phyloP scores from a whole-genome alignment of 2,113 vertebrate genomes.

The Piaya cayana region DNA sequence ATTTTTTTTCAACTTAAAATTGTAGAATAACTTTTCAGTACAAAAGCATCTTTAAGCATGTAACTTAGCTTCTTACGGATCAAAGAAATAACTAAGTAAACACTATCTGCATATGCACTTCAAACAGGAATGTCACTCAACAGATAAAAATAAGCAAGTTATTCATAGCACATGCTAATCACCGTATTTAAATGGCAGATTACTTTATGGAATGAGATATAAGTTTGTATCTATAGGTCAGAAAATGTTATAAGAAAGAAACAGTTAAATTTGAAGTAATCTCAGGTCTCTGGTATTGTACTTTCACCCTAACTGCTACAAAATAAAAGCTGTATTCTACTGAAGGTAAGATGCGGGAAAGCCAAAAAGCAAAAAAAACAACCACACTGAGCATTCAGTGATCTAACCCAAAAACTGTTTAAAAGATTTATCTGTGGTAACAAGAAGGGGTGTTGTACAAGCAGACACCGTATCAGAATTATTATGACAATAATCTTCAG shows the following conservation, averaged over 20 bases:
- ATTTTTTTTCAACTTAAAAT: not conserved
- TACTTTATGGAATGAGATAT: not conserved
- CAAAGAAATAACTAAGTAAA: not conserved
- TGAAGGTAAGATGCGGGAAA: not conserved
- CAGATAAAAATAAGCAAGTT: conserved; percentile 8
- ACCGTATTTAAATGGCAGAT: not conserved
- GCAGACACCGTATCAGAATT: not conserved
- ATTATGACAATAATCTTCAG: not conserved
- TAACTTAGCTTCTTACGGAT: not conserved
- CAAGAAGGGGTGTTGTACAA: not conserved
- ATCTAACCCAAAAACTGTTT: not conserved
- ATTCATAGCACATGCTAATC: not conserved
- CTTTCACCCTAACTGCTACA: not conserved
- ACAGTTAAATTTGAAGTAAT: not conserved
- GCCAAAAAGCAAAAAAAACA: not conserved
- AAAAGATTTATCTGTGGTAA: not conserved
- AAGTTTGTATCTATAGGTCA: not conserved
- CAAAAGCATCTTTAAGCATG: not conserved
- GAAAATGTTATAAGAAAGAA: not conserved
- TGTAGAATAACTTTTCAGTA: not conserved
- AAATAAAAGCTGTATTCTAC: not conserved
- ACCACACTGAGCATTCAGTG: not conserved
- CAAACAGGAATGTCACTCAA: not conserved
- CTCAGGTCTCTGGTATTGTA: not conserved
- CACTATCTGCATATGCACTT: not conserved